A percentile compares a stretch with the other conserved stretches of the same genome.
phyloP scores from a whole-genome alignment of 2,888 invertebrate species.

The Scelioninae gen. 1 region DNA sequence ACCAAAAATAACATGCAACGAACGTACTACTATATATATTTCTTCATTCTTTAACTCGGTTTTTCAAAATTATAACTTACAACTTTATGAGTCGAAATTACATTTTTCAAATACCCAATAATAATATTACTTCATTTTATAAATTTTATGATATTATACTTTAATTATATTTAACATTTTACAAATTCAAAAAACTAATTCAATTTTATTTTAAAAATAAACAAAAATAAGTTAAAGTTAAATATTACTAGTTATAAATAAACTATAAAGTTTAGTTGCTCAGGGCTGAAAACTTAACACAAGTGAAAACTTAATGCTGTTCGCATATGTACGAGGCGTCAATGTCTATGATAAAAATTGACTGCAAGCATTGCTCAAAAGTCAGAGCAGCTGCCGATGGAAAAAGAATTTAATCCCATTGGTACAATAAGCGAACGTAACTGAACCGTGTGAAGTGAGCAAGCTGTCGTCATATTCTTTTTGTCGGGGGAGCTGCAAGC shows the following conservation, averaged over 20 bases:
- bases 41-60: background rate
- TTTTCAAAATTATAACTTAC: background rate
- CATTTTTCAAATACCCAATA: background rate
- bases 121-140: no score
- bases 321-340: conserved; percentile 28
- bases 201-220: no score
- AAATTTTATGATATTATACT: no score
- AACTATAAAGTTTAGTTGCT: no score
- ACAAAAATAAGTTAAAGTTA: no score
- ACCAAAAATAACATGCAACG: conserved; percentile 14
- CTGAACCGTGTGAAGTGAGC: conserved; percentile 57
- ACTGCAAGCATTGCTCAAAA: conserved; percentile 50
- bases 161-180: no score
- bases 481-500: conserved; percentile 35
- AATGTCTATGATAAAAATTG: conserved; percentile 49
- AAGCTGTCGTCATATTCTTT: conserved; percentile 44
- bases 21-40: background rate
- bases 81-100: background rate
- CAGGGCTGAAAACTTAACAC: conserved; percentile 4
- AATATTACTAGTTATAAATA: no score
- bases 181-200: no score
- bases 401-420: conserved; percentile 56
- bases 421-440: conserved; percentile 52
- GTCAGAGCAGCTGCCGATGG: conserved; percentile 48
- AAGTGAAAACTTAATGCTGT: conserved; percentile 27